Evolutionary conservation across 1,140 invertebrate genomes (phyloP), one percentile per base, ranked within the genome.

Genomic region (Achroia grisella): DNA sequence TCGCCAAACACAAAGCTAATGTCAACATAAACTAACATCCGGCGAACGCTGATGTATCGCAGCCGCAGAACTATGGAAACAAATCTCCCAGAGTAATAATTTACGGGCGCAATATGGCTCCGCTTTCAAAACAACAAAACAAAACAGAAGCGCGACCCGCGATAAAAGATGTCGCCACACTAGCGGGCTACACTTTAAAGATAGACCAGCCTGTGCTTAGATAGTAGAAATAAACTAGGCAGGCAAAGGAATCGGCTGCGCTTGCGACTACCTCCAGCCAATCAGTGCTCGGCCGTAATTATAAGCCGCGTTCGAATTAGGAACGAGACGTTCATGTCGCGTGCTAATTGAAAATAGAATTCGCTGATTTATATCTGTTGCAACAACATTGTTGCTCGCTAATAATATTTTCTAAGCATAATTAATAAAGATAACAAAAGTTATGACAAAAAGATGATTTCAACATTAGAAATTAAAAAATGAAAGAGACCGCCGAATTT

Each of bases 51-150:
- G 79, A 84, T 77, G 64, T 65, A 84, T 81, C 62, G 76, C 72
- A 57, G 72, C 77, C 76, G 70, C 80, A 75, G 69, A 74, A 77
- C 80, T 80, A 81, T 78, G 74, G 73, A 78, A 81, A 81, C 80
- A 82, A 82, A 82, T 84, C 77, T 84, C 77, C 72, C 67, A 53
- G 51, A 46, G 61, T 59, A 74, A 84, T 80, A 78, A 84, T 80
- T 84, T 78, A 84, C 72, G 66, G 62, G 64, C 70, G 76, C 77
- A 78, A 77, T 84, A 79, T 80, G 67, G 71, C 63, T 23, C 6
- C 60, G 65, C 71, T 76, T 23, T 58, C 63, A 71, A 72, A 75
- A 81, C 74, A 74, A 71, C 74, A 74, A 71, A 77, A 65, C 63
- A 68, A 72, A 79, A 74, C 65, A 75, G 68, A 68, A 78, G 65